A percentile compares a stretch with the other conserved stretches of the same genome.
Conservation (phyloP, 2,888 invertebrate species). For the Auanema freiburgensis region DNA sequence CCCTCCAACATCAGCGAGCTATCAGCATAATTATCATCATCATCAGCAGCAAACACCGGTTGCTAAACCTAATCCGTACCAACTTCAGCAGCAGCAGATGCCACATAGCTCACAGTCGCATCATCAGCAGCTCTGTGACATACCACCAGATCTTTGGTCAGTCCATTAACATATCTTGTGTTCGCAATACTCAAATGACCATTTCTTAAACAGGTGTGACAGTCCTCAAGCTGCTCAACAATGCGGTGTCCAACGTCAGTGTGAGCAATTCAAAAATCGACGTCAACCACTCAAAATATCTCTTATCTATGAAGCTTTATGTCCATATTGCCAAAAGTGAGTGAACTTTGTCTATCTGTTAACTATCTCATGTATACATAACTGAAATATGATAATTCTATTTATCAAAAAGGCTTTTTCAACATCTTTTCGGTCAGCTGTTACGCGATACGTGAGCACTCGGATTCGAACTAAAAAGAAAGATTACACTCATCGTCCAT, state of each 20-base stretch:
- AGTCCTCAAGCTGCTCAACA: slow-evolving; percentile 52
- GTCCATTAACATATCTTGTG: background rate
- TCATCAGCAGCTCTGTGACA: slow-evolving; percentile 38
- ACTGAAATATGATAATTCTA: background rate
- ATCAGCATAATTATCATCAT: slow-evolving; percentile 24
- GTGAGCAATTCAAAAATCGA: slow-evolving; percentile 52
- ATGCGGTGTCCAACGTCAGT: slow-evolving; percentile 54
- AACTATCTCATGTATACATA: background rate
- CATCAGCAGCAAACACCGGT: background rate
- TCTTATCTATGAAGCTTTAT: slow-evolving; percentile 61
- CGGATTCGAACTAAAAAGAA: background rate
- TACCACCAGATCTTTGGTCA: slow-evolving; percentile 51
- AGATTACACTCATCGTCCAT: background rate
- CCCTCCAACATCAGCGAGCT: slow-evolving; percentile 6
- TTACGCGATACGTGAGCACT: background rate
- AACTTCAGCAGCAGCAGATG: slow-evolving; percentile 14
- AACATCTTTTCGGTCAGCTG: slow-evolving; percentile 2
- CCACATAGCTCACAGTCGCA: slow-evolving; percentile 22
- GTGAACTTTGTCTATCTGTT: background rate
- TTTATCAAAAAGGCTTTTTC: background rate
- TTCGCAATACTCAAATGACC: background rate
- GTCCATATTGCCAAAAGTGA: slow-evolving; percentile 61
- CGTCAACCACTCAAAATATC: slow-evolving; percentile 56
- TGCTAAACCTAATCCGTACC: no score
- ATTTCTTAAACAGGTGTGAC: slow-evolving; percentile 46